Base-by-base conservation (phyloP, 1,140 invertebrate species). In the Drosophila teissieri region DNA sequence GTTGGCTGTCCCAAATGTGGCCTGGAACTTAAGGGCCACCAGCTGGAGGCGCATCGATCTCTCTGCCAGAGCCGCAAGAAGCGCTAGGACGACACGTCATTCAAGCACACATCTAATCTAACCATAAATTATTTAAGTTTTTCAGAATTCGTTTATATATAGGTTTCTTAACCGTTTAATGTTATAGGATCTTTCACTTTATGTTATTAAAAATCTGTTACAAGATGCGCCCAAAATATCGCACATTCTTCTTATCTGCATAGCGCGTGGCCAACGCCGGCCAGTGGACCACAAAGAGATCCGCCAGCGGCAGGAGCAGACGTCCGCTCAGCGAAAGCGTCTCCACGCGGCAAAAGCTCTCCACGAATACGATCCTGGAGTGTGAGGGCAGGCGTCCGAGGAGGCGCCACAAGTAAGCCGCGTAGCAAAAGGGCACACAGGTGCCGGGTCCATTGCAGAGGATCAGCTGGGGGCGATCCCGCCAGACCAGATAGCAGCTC, bases 381-480 rank as follows among this genome's bases (percentile, higher is more conserved):
- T 65, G 55, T 1, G 48, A n/a, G 65, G 96, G 93, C 27, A 93
- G 92, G 8, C 97, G 82, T 65, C 94, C 95, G 0, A 96, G 88
- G 27, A 95, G 91, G 93, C 95, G 94, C 61, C 94, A 93, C 0
- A 95, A n/a, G 90, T 95, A 95, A 15, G 95, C 95, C 51, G 95
- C 93, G 11, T 96, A 67, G 93, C 97, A 98, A 40, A 98, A 92
- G 34, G 98, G 98, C 68, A 99, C 94, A 93, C 98, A 99, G 5
- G 98, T 99, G 24, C 98, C 98, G 54, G 98, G 98, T 1, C 98
- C 98, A 94, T 99, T 99, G 88, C 97, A 97, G 2, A 99, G 91
- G 61, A 98, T 93, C 61, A 98, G 83, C 88, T 97, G 94, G 19
- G 97, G 97, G 65, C 93, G 94, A 70, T 95, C 93, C 49, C 92